phyloP scores from a whole-genome alignment of 2,113 vertebrate species.

The Bucco capensis region DNA sequence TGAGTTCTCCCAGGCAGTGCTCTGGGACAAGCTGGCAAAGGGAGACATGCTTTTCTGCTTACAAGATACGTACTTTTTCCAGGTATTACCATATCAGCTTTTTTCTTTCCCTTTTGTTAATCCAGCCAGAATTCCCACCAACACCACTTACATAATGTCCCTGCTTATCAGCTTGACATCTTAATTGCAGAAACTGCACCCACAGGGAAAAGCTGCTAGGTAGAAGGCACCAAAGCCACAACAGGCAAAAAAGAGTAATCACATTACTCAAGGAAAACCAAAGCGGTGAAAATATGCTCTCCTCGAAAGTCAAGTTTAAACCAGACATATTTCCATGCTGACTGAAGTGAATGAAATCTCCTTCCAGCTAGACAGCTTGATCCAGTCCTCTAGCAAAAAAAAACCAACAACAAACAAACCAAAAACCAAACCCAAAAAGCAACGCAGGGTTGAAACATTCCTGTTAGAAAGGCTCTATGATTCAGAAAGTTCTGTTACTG shows the following conservation, averaged over 20 bases:
- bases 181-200: slow-evolving; percentile 1
- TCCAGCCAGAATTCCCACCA: not conserved
- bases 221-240: not conserved
- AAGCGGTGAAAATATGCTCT: not conserved
- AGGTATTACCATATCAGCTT: not conserved
- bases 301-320: not conserved
- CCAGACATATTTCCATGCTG: not conserved
- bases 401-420: too few species aligned
- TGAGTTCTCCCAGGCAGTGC: not conserved
- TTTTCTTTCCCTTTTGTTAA: not conserved
- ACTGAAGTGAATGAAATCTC: not conserved
- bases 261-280: not conserved
- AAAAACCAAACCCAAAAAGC: not conserved
- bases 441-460: not conserved
- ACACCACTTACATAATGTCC: not conserved
- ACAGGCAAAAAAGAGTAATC: not conserved
- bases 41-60: not conserved
- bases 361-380: not conserved
- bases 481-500: not conserved
- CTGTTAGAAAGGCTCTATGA: not conserved
- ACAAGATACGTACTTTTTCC: not conserved
- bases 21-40: not conserved
- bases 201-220: not conserved
- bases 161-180: not conserved
- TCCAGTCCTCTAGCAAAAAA: not conserved